Evolutionary conservation across 2,888 invertebrate genomes (phyloP), one percentile per base, ranked within the genome.

Genomic region (Frankliniella fusca): DNA sequence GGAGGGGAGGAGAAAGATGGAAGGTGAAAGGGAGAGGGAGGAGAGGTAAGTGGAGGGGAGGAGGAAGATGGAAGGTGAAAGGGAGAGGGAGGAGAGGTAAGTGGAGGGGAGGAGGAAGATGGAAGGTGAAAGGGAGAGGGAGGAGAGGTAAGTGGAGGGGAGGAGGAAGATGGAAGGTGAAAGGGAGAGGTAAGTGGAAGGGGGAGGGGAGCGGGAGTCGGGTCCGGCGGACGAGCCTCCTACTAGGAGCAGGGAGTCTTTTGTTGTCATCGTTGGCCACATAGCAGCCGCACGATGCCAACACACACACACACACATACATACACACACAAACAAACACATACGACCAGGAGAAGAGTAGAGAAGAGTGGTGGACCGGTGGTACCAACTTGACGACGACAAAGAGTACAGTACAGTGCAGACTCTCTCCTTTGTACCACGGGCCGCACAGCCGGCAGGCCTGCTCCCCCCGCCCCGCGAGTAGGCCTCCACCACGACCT

Each of bases 361-460:
- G 61, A 18, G 38, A n/a, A n/a, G n/a, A n/a, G n/a, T n/a, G 38
- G 38, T 3, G 38, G 38, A 2, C 38, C n/a, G n/a, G 54, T 54
- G 61, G n/a, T 61, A 61, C 61, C 61, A 61, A 61, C 61, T 61
- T 61, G 61, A 61, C 61, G 61, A 61, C 61, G n/a, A 38, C 38
- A 61, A 61, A 61, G 61, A 61, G 61, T 18, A 18, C 61, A 18
- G 61, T 18, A 5, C 38, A 38, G n/a, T n/a, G n/a, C 38, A 38
- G 38, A 38, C 38, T 38, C 38, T 38, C 38, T 38, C 38, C 38
- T 38, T 38, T 38, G 38, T 38, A 5, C 38, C 38, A 38, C 38
- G 38, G 38, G n/a, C n/a, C n/a, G n/a, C 38, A 38, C 38, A 38
- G 38, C 38, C 2, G 38, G 38, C 38, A 2, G 38, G 5, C 38